A percentile compares a stretch with the other conserved stretches of the same genome.
These are phyloP conservation scores for Acropternis orthonyx DNA, from an alignment of 2,797 vertebrate genomes.

Conservation along the genomic window DNA sequence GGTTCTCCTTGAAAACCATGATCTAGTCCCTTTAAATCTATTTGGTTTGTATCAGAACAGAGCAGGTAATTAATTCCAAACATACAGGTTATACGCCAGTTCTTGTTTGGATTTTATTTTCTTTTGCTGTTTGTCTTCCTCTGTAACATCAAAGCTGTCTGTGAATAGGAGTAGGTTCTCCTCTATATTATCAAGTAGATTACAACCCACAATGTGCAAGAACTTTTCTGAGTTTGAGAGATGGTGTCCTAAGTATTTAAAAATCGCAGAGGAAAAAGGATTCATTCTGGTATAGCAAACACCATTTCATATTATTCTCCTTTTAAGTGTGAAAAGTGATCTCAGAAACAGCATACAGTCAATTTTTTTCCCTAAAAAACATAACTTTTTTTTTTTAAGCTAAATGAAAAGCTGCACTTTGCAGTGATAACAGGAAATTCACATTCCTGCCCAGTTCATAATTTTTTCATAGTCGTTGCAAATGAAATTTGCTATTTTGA, in stretches of 20 bases:
- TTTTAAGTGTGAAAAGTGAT: not conserved
- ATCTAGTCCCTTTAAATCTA: not conserved
- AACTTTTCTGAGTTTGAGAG: not conserved
- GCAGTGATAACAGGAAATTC: not conserved
- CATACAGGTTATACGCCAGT: rapidly evolving
- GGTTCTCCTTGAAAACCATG: not conserved
- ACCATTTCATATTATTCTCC: not conserved
- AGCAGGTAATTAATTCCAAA: not conserved
- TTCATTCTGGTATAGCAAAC: not conserved
- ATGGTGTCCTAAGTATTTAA: not conserved
- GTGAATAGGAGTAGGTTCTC: not conserved
- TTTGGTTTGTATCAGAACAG: not conserved
- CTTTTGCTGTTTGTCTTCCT: not conserved
- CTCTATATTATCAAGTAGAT: not conserved
- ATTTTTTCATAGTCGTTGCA: not conserved
- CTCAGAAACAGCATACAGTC: not conserved
- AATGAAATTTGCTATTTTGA: not conserved
- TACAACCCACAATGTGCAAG: not conserved
- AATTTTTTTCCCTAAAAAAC: not conserved
- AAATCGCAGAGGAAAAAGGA: not conserved
- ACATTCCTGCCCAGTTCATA: not conserved
- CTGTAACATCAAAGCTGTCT: not conserved
- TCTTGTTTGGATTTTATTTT: not conserved
- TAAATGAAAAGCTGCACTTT: not conserved
- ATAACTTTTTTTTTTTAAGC: not conserved